Conservation (phyloP, 53 echinoderm and acorn worm species). For the Actinopyga echinites region DNA sequence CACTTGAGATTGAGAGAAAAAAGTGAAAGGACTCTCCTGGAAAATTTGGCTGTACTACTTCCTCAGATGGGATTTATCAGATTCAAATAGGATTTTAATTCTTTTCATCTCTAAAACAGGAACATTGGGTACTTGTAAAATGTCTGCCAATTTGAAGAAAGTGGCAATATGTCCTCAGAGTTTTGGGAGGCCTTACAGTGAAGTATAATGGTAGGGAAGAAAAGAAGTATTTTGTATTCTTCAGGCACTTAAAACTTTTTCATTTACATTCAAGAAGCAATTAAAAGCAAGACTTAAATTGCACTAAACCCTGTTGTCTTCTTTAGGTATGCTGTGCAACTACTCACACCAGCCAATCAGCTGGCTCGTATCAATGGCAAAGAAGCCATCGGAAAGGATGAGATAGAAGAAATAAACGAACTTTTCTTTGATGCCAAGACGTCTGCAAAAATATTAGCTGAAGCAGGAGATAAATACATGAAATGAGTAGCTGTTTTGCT, state of each 20-base stretch:
- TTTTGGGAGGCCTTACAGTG: no score
- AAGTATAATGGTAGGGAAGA: no score
- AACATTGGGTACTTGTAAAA: no score
- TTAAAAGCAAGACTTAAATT: neutral
- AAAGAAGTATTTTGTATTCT: no score
- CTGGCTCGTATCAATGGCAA: conserved; percentile 95
- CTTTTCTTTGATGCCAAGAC: conserved; percentile 99
- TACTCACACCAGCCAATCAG: conserved; percentile 89
- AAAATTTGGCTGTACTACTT: no score
- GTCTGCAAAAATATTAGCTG: conserved; percentile 87
- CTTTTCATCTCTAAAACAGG: no score
- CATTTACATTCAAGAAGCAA: neutral
- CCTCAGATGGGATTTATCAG: no score
- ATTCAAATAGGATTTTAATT: no score
- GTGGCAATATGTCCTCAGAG: no score
- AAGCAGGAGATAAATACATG: conserved; percentile 83
- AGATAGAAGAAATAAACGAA: conserved; percentile 93
- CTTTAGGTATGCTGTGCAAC: conserved; percentile 89
- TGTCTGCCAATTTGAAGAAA: no score
- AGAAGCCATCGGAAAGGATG: conserved; percentile 80
- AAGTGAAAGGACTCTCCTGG: no score
- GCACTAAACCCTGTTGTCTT: neutral
- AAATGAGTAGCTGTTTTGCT: conserved; percentile 54
- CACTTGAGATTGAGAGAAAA: no score
- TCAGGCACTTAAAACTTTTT: neutral